Base-by-base conservation (phyloP, 2,888 invertebrate genomes). In the Heteromyza rotundicornis region DNA sequence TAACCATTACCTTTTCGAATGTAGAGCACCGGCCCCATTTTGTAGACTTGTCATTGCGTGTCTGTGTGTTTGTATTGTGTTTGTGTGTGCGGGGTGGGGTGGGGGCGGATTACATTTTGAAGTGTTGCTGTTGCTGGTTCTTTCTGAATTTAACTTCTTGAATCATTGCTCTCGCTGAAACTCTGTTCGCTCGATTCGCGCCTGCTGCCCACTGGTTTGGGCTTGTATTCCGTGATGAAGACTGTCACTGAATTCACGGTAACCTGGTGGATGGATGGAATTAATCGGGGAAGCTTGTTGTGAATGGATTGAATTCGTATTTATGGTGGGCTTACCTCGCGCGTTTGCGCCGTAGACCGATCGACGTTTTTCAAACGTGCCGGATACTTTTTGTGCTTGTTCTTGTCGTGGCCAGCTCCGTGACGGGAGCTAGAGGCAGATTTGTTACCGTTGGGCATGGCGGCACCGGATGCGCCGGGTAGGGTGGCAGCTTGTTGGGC, bases 221-320 rank as follows among this genome's bases (percentile, higher is more conserved):
- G 93, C 82, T 94, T 93, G 83, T 94, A 97, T 85, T 98, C 98
- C 63, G 98, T 98, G 81, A 98, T 96, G 69, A 96, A 92, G 65
- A 98, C 97, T 54, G 98, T 98, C 64, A 98, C 95, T 76, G 95
- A 96, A 83, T 96, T 97, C 35, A 97, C 97, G 54, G 98, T 98
- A 73, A n/a, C n/a, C n/a, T n/a, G n/a, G n/a, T n/a, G n/a, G n/a
- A n/a, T n/a, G n/a, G n/a, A n/a, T n/a, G n/a, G n/a, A n/a, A n/a
- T n/a, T n/a, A n/a, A n/a, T n/a, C n/a, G n/a, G n/a, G n/a, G n/a
- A n/a, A n/a, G n/a, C n/a, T n/a, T n/a, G n/a, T n/a, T n/a, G n/a
- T n/a, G n/a, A n/a, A n/a, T n/a, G n/a, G n/a, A n/a, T n/a, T n/a
- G n/a, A n/a, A n/a, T n/a, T n/a, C n/a, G n/a, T n/a, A n/a, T n/a